These are phyloP conservation scores for Odontesthes bonariensis DNA, from an alignment of 2,113 vertebrate species.

Conservation along the genomic window DNA sequence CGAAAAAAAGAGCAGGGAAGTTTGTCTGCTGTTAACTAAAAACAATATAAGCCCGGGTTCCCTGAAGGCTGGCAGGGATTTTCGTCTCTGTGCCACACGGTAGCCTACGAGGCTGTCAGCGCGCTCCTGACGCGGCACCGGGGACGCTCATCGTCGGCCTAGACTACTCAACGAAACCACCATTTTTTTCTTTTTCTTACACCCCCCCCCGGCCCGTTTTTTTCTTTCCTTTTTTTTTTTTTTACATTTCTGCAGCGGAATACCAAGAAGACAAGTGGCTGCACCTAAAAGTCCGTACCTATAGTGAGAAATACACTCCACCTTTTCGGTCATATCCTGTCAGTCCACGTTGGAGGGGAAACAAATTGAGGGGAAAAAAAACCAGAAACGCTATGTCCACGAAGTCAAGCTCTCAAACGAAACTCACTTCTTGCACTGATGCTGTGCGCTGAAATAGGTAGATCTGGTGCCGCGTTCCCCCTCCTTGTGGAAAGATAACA, in stretches of 20 bases:
- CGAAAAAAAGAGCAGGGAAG: conserved; percentile 11
- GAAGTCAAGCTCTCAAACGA: conserved; percentile 4
- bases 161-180: conserved; percentile 19
- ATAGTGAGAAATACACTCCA: conserved; percentile 30
- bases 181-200: conserved; percentile 5
- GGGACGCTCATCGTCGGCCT: conserved; percentile 38
- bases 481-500: conserved; percentile 20
- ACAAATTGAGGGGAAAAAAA: conserved; percentile 22
- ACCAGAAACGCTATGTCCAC: conserved; percentile 32
- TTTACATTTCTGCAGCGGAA: not conserved
- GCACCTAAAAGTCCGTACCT: conserved; percentile 57
- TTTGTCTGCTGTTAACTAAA: not conserved
- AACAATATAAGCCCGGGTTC: not conserved
- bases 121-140: not conserved
- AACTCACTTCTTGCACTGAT: conserved; percentile 1
- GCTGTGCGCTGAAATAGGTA: conserved; percentile 30
- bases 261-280: conserved; percentile 2
- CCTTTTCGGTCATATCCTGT: conserved; percentile 66
- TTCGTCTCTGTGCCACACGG: not conserved
- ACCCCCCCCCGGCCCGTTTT: too few relatives aligned
- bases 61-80: not conserved
- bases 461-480: not conserved
- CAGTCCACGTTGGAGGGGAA: conserved; percentile 26
- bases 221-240: too few relatives aligned
- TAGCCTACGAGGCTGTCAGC: conserved; percentile 5